phyloP scores from a whole-genome alignment of 1,140 invertebrate genomes.

The Trichoplusia ni region DNA sequence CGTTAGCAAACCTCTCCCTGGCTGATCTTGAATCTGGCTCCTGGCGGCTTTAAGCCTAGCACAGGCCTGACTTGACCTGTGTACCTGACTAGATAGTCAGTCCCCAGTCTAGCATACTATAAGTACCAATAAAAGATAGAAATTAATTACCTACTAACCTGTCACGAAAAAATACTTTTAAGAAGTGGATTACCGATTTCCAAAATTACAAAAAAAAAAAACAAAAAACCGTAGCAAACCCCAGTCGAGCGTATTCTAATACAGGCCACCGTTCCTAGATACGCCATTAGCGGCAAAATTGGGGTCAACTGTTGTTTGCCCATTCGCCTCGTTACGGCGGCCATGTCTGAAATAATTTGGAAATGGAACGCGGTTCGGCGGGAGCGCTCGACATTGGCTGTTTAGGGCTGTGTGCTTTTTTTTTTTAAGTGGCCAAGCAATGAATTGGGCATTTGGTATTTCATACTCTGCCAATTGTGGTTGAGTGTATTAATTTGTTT shows the following conservation, averaged over 20 bases:
- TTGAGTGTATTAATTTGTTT: neutral
- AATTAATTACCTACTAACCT: no score
- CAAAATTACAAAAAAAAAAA: no score
- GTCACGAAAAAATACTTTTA: no score
- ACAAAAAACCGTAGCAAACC: neutral
- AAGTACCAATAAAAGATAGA: no score
- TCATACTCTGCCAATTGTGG: neutral
- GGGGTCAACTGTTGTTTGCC: constrained; percentile 33
- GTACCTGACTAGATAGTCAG: no score
- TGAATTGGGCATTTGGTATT: no score
- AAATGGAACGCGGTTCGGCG: constrained; percentile 41
- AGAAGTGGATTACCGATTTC: no score
- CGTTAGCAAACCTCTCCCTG: no score
- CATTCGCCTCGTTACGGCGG: constrained; percentile 36
- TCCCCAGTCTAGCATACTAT: no score
- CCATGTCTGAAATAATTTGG: constrained; percentile 44
- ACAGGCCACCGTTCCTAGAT: neutral
- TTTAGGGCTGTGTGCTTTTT: constrained; percentile 1
- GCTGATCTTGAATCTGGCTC: no score
- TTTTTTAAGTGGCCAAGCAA: constrained; percentile 11
- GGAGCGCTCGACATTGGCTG: constrained; percentile 16
- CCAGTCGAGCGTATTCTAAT: constrained; percentile 21
- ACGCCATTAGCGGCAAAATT: constrained; percentile 24
- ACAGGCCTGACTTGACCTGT: no score
- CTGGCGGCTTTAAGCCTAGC: no score